Evolutionary conservation across 2,797 vertebrate species (phyloP), one percentile per base, ranked within the genome.

Genomic region (Spea hammondii): DNA sequence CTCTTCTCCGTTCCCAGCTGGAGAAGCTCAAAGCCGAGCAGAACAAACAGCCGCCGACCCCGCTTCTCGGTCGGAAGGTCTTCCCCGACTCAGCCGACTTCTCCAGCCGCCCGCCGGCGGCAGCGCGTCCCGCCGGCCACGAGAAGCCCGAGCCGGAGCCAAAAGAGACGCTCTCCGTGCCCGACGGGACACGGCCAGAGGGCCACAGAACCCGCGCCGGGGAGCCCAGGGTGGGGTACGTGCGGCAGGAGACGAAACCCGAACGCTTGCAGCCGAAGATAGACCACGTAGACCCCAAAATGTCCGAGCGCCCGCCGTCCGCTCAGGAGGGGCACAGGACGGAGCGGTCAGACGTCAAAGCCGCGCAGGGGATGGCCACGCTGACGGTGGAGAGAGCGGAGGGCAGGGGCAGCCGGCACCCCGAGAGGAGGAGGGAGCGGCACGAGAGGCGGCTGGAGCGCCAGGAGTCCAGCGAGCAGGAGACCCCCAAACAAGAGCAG

Each of bases 21-120:
- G 96, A 98, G 85, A 97, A 97, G 86, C 81, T 97, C 80, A 95
- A 91, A 75, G 94, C 95, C 0, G 95, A 96, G 83, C 96, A 96
- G 79, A 93, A 90, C 82, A 94, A 95, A 86, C 93, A 95, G 2
- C 96, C 96, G 0, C 92, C 96, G 1, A 98, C 96, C 0, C 96
- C 96, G 0, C 88, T 98, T 5, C 89, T 98, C 70, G 95, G 94
- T 11, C 94, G 96, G 8, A 97, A 96, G 80, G 93, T 98, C 86
- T 95, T 97, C 82, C 88, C 95, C 51, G 96, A 96, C 51, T 92
- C 95, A 10, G 89, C 91, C 75, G 84, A 95, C 82, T 86, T 88
- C 62, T 85, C 87, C 71, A 74, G 86, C 88, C 83, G 92, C 90
- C 85, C 92, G 90, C 66, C 89, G 92, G 49, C 92, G 92, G 67